phyloP scores from a whole-genome alignment of 2,113 vertebrate genomes.

The Istiophorus platypterus region DNA sequence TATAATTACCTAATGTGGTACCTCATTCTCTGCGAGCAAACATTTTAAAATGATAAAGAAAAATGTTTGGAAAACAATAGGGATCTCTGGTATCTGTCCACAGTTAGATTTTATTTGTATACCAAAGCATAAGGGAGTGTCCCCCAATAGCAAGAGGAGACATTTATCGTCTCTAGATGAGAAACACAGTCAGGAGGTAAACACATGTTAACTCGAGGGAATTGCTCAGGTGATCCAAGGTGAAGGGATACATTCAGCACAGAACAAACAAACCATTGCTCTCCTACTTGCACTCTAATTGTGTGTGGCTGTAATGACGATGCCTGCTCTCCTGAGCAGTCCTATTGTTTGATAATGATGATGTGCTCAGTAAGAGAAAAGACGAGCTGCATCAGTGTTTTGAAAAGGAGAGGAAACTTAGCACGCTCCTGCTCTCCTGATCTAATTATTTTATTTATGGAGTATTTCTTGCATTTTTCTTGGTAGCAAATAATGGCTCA shows the following conservation, averaged over 20 bases:
- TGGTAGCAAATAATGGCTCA: constrained; percentile 54
- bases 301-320: constrained; percentile 84
- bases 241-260: constrained; percentile 83
- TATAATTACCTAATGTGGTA: constrained; percentile 31
- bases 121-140: constrained; percentile 13
- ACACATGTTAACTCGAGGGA: constrained; percentile 60
- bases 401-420: constrained; percentile 71
- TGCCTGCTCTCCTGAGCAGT: constrained; percentile 77
- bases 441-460: constrained; percentile 69
- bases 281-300: constrained; percentile 84
- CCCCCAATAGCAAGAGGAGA: constrained; percentile 48
- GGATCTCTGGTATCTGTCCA: constrained; percentile 29
- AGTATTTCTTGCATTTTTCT: constrained; percentile 59
- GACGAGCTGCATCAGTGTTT: constrained; percentile 73
- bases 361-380: constrained; percentile 79
- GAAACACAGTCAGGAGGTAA: constrained; percentile 59
- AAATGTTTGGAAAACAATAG: constrained; percentile 27
- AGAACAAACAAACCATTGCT: constrained; percentile 87
- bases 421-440: constrained; percentile 73
- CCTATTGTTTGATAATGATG: constrained; percentile 83
- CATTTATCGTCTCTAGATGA: constrained; percentile 54
- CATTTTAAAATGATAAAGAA: constrained; percentile 23
- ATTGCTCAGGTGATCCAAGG: constrained; percentile 64
- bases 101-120: constrained; percentile 52
- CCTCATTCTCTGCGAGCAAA: constrained; percentile 29